These are phyloP conservation scores for Bryconaethiops microstoma DNA, from an alignment of 2,797 vertebrate species.

Conservation along the genomic window DNA sequence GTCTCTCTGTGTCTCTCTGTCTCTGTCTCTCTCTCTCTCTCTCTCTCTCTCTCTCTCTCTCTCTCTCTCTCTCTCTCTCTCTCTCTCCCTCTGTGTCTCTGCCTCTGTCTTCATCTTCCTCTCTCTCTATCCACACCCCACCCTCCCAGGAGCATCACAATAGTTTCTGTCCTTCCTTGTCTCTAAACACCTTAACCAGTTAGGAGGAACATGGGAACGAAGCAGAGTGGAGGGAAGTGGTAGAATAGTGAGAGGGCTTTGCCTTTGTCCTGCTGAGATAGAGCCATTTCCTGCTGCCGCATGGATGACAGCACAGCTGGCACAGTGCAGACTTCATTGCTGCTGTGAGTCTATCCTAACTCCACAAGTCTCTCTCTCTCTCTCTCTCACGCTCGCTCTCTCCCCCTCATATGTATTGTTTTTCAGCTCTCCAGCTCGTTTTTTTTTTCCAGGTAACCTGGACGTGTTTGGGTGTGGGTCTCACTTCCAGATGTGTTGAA, in stretches of 20 bases:
- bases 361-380: not conserved
- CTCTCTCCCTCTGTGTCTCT: not conserved
- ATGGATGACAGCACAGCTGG: constrained; percentile 41
- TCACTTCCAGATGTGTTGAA: constrained; percentile 21
- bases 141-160: not conserved
- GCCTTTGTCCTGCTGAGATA: constrained; percentile 51
- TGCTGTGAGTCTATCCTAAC: constrained; percentile 27
- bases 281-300: constrained; percentile 58
- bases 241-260: constrained; percentile 43
- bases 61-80: not conserved
- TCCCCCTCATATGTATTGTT: not conserved
- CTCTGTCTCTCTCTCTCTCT: not conserved
- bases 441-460: constrained; percentile 14
- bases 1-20: not conserved
- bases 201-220: constrained; percentile 39
- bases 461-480: not conserved
- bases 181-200: constrained; percentile 12
- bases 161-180: not conserved
- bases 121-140: not conserved
- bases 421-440: constrained; percentile 11
- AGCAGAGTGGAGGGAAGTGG: constrained; percentile 54
- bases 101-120: not conserved
- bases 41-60: not conserved
- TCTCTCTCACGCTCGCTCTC: not conserved
- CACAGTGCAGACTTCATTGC: constrained; percentile 46